Evolutionary conservation across 2,888 invertebrate species (phyloP).

Genomic region (Cyrtodaria siliqua): DNA sequence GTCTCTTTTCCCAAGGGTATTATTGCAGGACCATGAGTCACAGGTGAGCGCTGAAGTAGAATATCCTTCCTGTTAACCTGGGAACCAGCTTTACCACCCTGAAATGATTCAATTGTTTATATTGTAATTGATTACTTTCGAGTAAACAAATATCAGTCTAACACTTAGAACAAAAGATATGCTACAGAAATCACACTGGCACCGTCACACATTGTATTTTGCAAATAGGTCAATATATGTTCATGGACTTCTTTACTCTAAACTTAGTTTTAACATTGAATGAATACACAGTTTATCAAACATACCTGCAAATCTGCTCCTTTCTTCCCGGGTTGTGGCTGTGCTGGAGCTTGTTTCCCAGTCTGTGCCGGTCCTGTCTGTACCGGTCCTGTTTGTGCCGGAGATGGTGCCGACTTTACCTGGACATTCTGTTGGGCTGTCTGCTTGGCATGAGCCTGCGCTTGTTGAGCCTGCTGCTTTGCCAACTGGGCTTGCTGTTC

Average conservation of each 20-base stretch:
- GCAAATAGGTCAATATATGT: not conserved
- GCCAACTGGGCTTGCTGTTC: conserved; percentile 75
- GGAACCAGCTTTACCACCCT: conserved; percentile 4
- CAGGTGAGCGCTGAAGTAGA: conserved; percentile 38
- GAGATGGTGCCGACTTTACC: conserved; percentile 7
- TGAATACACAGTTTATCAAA: too few relatives aligned
- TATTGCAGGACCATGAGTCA: conserved; percentile 12
- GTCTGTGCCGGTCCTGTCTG: conserved; percentile 9
- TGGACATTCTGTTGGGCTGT: conserved; percentile 22
- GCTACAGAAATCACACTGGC: too few relatives aligned
- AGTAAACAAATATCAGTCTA: too few relatives aligned
- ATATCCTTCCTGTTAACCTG: conserved; percentile 29
- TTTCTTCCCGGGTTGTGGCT: conserved; percentile 8
- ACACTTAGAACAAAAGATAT: too few relatives aligned
- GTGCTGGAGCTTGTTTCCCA: conserved; percentile 20
- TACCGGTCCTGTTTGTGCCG: conserved; percentile 2
- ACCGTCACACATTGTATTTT: not conserved
- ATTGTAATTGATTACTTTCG: too few relatives aligned
- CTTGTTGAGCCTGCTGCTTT: conserved; percentile 67
- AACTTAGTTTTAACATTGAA: too few relatives aligned
- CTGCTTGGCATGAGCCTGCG: conserved; percentile 13
- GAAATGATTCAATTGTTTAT: too few relatives aligned
- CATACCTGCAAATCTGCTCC: conserved; percentile 8
- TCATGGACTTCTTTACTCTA: too few relatives aligned
- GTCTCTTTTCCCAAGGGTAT: conserved; percentile 30